Percentiles rank a stretch among this genome's conserved stretches.
These are phyloP conservation scores for Lordiphosa clarofinis DNA, from an alignment of 1,140 invertebrate species.

Conservation along the genomic window DNA sequence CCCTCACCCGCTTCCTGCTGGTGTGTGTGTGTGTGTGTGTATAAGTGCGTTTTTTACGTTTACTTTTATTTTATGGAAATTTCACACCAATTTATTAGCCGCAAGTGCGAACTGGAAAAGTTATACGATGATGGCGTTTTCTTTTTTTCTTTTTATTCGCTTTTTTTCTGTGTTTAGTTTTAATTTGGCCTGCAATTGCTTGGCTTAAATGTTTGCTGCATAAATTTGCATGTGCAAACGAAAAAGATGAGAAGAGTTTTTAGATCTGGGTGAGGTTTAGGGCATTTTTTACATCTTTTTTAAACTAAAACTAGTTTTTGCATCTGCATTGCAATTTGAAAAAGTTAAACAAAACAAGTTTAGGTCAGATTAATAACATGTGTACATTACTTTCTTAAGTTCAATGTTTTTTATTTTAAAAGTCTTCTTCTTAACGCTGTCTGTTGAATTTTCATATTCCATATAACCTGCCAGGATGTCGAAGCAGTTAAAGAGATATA, in stretches of 20 bases:
- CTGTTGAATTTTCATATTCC: too few relatives aligned
- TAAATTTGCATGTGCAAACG: constrained; percentile 22
- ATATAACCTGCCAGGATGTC: too few relatives aligned
- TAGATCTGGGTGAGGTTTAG: neutral
- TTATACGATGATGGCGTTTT: constrained; percentile 39
- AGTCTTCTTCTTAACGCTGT: too few relatives aligned
- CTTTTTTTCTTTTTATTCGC: constrained; percentile 3
- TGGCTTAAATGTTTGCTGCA: constrained; percentile 21
- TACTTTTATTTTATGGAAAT: constrained; percentile 75
- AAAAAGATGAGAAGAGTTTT: neutral
- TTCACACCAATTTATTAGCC: constrained; percentile 72
- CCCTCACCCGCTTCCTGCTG: constrained; percentile 28
- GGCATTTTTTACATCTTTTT: too few relatives aligned
- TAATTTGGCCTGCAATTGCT: constrained; percentile 36
- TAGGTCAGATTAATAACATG: too few relatives aligned
- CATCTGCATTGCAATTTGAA: too few relatives aligned
- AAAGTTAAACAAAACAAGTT: too few relatives aligned
- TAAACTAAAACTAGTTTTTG: too few relatives aligned
- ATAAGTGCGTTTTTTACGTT: constrained; percentile 50
- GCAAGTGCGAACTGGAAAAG: constrained; percentile 65
- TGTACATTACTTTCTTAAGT: too few relatives aligned
- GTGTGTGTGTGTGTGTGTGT: constrained; percentile 1
- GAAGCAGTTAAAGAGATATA: too few relatives aligned
- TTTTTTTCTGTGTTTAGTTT: constrained; percentile 31
- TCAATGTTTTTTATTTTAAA: too few relatives aligned